A percentile compares a stretch with the other conserved stretches of the same genome.
phyloP scores from a whole-genome alignment of 2,113 vertebrate species.

The Otis tarda region DNA sequence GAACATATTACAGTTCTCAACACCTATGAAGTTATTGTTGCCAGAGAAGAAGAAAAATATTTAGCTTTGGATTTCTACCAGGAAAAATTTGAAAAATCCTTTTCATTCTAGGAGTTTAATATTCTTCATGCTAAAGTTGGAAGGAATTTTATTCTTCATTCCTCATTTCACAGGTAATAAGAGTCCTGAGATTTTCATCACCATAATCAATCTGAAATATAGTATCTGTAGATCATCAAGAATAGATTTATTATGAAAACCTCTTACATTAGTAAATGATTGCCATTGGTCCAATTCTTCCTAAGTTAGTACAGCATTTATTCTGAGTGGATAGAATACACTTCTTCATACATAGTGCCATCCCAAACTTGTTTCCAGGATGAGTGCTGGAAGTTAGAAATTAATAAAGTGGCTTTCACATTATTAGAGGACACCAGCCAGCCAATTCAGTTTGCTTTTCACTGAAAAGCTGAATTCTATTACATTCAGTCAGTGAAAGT shows the following conservation, averaged over 20 bases:
- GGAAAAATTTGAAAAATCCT: not conserved
- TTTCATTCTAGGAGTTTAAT: not conserved
- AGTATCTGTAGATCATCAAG: fast-evolving
- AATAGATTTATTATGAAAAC: not conserved
- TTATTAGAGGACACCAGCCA: not conserved
- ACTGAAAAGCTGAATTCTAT: not conserved
- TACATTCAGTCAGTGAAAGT: not conserved
- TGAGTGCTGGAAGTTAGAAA: not conserved
- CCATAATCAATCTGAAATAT: not conserved
- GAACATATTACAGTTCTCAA: not conserved
- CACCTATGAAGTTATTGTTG: not conserved
- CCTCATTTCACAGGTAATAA: not conserved
- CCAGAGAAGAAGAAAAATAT: not conserved
- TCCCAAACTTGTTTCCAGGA: not conserved
- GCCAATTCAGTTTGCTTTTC: not conserved
- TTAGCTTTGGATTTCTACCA: not conserved
- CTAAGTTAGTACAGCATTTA: not conserved
- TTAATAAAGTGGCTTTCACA: not conserved
- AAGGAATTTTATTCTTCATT: not conserved
- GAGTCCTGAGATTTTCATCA: not conserved
- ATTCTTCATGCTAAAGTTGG: not conserved
- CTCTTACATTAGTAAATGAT: not conserved
- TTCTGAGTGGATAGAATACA: not conserved
- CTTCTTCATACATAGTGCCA: not conserved
- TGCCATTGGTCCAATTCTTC: not conserved